Base-by-base conservation (phyloP, 1,140 invertebrate genomes). In the Musca vetustissima region DNA sequence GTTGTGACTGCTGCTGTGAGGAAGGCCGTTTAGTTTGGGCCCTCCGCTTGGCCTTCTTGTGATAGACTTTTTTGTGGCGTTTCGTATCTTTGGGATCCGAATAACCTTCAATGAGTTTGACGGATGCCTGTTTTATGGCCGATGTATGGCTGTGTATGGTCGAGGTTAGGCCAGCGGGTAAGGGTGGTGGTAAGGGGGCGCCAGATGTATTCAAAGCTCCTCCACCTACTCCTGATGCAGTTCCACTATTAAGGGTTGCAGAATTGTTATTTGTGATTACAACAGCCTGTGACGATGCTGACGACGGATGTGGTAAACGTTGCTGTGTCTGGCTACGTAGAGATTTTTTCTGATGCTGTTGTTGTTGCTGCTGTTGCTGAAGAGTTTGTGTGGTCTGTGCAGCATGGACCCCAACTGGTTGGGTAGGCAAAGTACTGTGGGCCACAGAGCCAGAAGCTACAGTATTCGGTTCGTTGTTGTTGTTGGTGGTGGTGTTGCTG, bases 51-150 rank as follows among this genome's bases (percentile, higher is more conserved):
- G 69, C 76, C 69, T 79, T 80, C 70, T 81, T 81, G 70, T 81
- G 78, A 24, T 76, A 78, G 64, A 78, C 78, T 72, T 81, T 81
- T 66, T 80, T 81, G 66, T 80, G 78, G 21, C 75, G 73, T 8
- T 76, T 76, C 36, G 79, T 74, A 43, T 81, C 79, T 70, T 81
- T 81, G 1, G 79, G 79, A 70, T 81, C 79, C 2, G 79, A 81
- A 15, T 81, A 81, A 21, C 79, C 79, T 66, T 81, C 79, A 64
- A 81, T 81, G 4, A 81, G 71, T 69, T 81, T 81, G 22, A 81
- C 77, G 21, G 78, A 80, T 24, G 79, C 79, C 49, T 80, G 79
- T 65, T 79, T 79, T 28, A 81, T 80, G 64, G 76, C 78, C 71
- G 57, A 61, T 21, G 36, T 61, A 36, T 61, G 57, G 13, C 28